These are phyloP conservation scores for Drymonia ruficornis DNA, from an alignment of 2,888 invertebrate genomes.

Conservation along the genomic window DNA sequence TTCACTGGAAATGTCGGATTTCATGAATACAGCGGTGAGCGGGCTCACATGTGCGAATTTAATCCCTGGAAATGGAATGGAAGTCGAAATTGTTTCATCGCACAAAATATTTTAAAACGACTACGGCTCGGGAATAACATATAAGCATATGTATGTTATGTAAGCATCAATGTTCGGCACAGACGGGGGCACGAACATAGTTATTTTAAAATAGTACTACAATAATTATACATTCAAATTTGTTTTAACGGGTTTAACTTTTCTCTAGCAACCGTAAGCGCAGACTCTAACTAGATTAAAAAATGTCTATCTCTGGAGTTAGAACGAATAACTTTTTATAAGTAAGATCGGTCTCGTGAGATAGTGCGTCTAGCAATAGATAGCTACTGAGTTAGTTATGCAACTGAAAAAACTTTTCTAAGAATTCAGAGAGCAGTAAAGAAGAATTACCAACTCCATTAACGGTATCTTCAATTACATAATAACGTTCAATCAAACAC, in stretches of 20 bases:
- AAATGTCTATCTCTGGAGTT: too few relatives aligned
- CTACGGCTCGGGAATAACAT: neutral
- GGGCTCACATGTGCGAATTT: constrained; percentile 42
- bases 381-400: neutral
- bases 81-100: constrained; percentile 37
- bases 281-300: too few relatives aligned
- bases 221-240: too few relatives aligned
- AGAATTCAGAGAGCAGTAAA: constrained; percentile 10
- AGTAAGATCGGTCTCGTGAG: too few relatives aligned
- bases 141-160: too few relatives aligned
- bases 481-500: constrained; percentile 8
- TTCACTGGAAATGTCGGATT: constrained; percentile 60
- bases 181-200: too few relatives aligned
- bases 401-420: neutral
- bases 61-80: constrained; percentile 47
- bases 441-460: constrained; percentile 21
- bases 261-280: too few relatives aligned
- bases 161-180: too few relatives aligned
- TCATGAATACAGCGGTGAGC: constrained; percentile 50
- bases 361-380: neutral
- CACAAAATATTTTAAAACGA: constrained; percentile 20
- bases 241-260: too few relatives aligned
- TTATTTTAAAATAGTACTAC: too few relatives aligned
- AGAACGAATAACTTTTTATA: too few relatives aligned
- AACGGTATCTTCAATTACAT: constrained; percentile 12